Evolutionary conservation across 1,140 invertebrate species (phyloP), one percentile per base, ranked within the genome.

Genomic region (Pygmarrhopalites habei): DNA sequence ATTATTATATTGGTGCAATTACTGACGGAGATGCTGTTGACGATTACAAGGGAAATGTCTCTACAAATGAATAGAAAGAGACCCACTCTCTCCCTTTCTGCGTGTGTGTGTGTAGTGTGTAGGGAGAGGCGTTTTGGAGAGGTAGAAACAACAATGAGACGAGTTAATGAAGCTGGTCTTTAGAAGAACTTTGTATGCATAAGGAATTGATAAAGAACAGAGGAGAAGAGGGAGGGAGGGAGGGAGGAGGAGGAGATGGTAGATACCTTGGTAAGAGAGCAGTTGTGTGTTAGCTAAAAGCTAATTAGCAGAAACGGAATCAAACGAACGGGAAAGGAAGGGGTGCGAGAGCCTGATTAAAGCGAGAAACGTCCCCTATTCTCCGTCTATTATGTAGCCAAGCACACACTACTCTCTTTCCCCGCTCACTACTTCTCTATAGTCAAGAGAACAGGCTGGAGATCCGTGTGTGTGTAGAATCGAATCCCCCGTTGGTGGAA

Each of bases 251-350:
- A 12, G 14, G 3, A 29, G 19, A 43, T 47, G 23, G 14, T 55
- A 10, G 7, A 28, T 29, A 29, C 12, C 4, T 57, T 4, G 5
- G 29, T 7, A n/a, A 12, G 39, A 29, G 26, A 32, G 51, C 23
- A 65, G 58, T 26, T 56, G 64, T 57, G 58, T 51, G 52, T 23
- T 25, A n/a, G 17, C 14, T 60, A 65, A 65, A 61, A 65, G 59
- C 64, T 65, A 65, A 65, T 65, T 65, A 65, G 64, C 32, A 58
- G 53, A 65, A 61, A 61, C 55, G 64, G 51, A 61, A 43, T 55
- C 41, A 26, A 61, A 60, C 15, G 47, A 39, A 61, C 51, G 32
- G 39, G 64, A 56, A 65, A 49, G 56, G 51, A 58, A 65, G 57
- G 62, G 58, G 51, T 65, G 63, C 49, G 57, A 55, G 62, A 25